Percentiles rank a stretch among this genome's conserved stretches.
Conservation (phyloP, 92 coral and sea anemone species). For the Porites lobata region DNA sequence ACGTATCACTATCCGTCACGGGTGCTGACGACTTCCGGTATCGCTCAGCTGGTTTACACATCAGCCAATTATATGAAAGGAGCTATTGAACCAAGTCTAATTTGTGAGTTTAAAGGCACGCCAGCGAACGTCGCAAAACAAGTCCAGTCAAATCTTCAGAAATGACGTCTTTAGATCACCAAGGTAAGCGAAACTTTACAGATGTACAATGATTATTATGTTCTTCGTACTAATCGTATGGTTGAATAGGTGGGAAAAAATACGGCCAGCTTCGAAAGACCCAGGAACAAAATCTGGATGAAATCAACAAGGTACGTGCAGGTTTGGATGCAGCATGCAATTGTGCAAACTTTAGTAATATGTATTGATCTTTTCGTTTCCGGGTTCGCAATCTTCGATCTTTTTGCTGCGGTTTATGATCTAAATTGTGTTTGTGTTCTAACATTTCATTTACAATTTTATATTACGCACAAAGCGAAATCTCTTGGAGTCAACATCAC, state of each 20-base stretch:
- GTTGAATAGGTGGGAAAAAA: constrained; percentile 85
- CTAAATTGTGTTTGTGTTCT: background rate
- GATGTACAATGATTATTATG: background rate
- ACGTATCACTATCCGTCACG: background rate
- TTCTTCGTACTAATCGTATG: background rate
- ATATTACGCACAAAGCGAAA: background rate
- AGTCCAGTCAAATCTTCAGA: background rate
- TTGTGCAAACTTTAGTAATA: constrained; percentile 17
- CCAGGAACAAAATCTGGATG: constrained; percentile 83
- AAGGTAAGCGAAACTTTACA: constrained; percentile 46
- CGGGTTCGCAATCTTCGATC: constrained; percentile 8
- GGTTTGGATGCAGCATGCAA: background rate
- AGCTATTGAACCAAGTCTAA: constrained; percentile 25
- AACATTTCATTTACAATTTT: background rate
- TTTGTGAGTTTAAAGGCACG: constrained; percentile 9
- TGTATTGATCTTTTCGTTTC: constrained; percentile 31
- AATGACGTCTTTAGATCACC: constrained; percentile 63
- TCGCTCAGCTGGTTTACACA: constrained; percentile 10
- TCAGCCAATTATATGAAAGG: constrained; percentile 38
- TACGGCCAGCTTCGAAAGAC: constrained; percentile 74
- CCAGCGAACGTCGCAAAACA: background rate
- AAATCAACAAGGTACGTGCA: constrained; percentile 87
- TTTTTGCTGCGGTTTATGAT: background rate
- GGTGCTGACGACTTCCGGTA: constrained; percentile 21
- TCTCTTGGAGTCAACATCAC: background rate